These are phyloP conservation scores for Apotomis turbidana DNA, from an alignment of 2,888 invertebrate genomes.

Conservation along the genomic window DNA sequence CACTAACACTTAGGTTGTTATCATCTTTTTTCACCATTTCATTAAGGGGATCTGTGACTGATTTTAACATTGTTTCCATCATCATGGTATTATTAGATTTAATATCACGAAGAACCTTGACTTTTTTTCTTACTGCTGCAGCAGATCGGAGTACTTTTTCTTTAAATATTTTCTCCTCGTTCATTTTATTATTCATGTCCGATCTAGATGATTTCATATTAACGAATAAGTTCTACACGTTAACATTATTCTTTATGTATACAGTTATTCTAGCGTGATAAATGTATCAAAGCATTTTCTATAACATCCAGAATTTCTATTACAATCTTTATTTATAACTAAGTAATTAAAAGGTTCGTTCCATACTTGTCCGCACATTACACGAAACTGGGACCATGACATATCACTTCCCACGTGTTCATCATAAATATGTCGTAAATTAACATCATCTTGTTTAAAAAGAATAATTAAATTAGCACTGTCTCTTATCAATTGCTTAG, in stretches of 20 bases:
- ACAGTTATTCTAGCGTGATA: no score
- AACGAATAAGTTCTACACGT: no score
- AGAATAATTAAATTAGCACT: constrained; percentile 47
- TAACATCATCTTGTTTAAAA: constrained; percentile 52
- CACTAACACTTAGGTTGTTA: no score
- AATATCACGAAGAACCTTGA: not conserved
- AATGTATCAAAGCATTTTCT: no score
- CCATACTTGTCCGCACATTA: constrained; percentile 44
- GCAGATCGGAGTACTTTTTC: constrained; percentile 4
- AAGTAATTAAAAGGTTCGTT: constrained; percentile 39
- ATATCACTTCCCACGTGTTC: constrained; percentile 51
- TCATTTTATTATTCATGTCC: not conserved
- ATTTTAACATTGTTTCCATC: no score
- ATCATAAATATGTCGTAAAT: constrained; percentile 50
- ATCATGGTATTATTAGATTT: no score
- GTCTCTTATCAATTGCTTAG: constrained; percentile 51
- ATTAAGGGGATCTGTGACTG: no score
- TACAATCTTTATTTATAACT: constrained; percentile 10
- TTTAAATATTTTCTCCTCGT: constrained; percentile 10
- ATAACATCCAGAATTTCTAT: no score
- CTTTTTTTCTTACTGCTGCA: constrained; percentile 8
- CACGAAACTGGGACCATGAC: constrained; percentile 45
- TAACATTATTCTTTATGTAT: no score
- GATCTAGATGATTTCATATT: no score
- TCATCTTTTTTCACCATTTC: no score